Evolutionary conservation across 2,888 invertebrate species (phyloP).

Genomic region (Salpingus planirostris): DNA sequence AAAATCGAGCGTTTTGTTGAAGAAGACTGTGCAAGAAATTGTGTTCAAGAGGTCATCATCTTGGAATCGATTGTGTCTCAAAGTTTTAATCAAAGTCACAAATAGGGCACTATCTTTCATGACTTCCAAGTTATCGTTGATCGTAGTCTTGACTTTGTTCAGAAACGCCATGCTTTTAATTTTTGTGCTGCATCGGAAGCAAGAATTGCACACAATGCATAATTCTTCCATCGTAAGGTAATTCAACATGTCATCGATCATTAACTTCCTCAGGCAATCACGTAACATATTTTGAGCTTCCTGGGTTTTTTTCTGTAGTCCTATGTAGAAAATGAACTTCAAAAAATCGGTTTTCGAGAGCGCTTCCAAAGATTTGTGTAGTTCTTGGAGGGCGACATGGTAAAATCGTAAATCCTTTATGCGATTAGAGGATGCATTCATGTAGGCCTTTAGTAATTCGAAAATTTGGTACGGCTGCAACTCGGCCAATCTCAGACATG

Average conservation of each 20-base stretch:
- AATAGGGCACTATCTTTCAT: conserved; percentile 38
- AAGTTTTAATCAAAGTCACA: conserved; percentile 38
- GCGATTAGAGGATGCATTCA: conserved; percentile 29
- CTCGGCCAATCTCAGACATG: conserved; percentile 23
- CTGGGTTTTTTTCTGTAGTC: conserved; percentile 32
- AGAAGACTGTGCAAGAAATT: conserved; percentile 35
- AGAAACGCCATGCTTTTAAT: conserved; percentile 30
- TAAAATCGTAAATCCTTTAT: conserved; percentile 32
- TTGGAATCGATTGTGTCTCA: conserved; percentile 36
- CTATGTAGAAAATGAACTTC: conserved; percentile 37
- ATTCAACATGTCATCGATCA: conserved; percentile 22
- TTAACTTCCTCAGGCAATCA: conserved; percentile 26
- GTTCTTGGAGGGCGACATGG: conserved; percentile 24
- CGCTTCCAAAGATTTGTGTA: conserved; percentile 20
- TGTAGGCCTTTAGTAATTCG: conserved; percentile 28
- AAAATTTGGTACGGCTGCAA: conserved; percentile 25
- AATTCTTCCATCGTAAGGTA: conserved; percentile 33
- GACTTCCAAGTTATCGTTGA: conserved; percentile 34
- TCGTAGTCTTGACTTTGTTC: conserved; percentile 26
- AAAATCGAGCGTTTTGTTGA: conserved; percentile 31
- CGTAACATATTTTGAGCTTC: conserved; percentile 26
- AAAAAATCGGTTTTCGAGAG: conserved; percentile 31
- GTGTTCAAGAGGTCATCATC: conserved; percentile 35
- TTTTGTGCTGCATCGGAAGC: conserved; percentile 38
- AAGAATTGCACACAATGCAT: conserved; percentile 37